A percentile compares a stretch with the other conserved stretches of the same genome.
Evolutionary conservation across 2,888 invertebrate genomes (phyloP).

Genomic region (Tetramorium bicarinatum): DNA sequence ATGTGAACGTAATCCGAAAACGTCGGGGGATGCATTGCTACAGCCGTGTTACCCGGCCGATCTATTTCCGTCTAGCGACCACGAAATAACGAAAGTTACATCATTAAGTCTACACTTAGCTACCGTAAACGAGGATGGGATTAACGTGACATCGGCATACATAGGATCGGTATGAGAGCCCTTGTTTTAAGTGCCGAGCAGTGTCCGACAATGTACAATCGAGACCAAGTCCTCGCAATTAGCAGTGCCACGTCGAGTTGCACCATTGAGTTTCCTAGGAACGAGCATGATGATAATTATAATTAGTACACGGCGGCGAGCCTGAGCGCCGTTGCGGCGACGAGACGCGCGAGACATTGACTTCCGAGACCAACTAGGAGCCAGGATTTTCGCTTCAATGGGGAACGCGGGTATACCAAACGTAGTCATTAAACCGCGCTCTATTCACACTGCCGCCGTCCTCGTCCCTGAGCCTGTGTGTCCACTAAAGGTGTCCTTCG

Average conservation of each 20-base stretch:
- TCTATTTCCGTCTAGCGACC: constrained; percentile 15
- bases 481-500: constrained; percentile 27
- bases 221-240: constrained; percentile 66
- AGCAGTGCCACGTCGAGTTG: constrained; percentile 64
- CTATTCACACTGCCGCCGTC: constrained; percentile 37
- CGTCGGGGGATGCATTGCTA: too few species aligned
- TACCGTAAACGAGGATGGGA: constrained; percentile 47
- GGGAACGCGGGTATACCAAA: constrained; percentile 29
- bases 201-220: constrained; percentile 60
- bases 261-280: constrained; percentile 59
- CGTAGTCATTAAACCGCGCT: constrained; percentile 59
- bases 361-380: constrained; percentile 54
- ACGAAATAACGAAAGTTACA: constrained; percentile 52
- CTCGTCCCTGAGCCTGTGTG: constrained; percentile 37
- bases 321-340: constrained; percentile 18
- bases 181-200: constrained; percentile 61
- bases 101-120: constrained; percentile 46
- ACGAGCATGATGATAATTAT: constrained; percentile 68
- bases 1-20: neutral
- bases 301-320: constrained; percentile 65
- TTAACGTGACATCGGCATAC: constrained; percentile 55
- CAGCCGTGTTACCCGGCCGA: neutral
- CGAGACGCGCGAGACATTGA: constrained; percentile 40
- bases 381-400: constrained; percentile 60
- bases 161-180: constrained; percentile 27